Evolutionary conservation across 2,797 vertebrate species (phyloP).

Genomic region (Babyrousa celebensis): DNA sequence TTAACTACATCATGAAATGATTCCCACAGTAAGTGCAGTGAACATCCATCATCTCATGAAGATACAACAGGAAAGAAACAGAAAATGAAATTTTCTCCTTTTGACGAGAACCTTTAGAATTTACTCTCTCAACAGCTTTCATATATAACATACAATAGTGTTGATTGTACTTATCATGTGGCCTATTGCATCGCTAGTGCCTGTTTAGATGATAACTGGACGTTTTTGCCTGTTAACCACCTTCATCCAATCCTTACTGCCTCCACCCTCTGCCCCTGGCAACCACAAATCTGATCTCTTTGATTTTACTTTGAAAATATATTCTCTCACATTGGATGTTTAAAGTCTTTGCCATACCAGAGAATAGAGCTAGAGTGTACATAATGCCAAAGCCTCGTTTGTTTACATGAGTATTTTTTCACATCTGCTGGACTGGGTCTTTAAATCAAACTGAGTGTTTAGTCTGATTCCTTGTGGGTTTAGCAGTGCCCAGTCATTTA

Average conservation of each 20-base stretch:
- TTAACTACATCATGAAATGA: background rate
- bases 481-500: constrained; percentile 66
- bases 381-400: background rate
- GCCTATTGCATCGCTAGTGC: background rate
- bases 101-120: background rate
- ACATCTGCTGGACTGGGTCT: background rate
- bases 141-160: background rate
- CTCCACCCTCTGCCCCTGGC: background rate
- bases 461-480: constrained; percentile 41
- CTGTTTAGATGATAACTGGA: background rate
- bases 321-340: background rate
- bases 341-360: background rate
- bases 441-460: constrained; percentile 2
- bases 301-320: constrained; percentile 17
- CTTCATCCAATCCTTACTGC: background rate
- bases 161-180: background rate
- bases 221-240: background rate
- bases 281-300: background rate
- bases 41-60: background rate
- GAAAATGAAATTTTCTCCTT: background rate
- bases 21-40: background rate
- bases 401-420: background rate
- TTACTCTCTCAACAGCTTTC: background rate
- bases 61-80: background rate
- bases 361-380: background rate